Evolutionary conservation across 2,888 invertebrate genomes (phyloP), one percentile per base, ranked within the genome.

Genomic region (Drosophila koepferae): DNA sequence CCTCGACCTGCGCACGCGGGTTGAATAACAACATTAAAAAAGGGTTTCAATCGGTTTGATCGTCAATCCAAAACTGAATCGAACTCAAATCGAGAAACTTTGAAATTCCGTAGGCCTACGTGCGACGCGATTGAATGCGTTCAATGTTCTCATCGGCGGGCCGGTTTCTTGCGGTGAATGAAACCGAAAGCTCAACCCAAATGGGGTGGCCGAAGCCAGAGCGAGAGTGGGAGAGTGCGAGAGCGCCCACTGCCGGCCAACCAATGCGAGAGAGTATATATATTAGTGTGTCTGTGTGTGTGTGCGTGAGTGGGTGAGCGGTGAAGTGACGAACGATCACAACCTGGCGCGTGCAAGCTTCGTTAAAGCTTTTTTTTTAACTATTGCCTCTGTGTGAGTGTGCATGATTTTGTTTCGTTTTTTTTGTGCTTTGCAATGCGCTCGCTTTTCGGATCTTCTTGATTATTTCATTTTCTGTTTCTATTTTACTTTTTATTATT

Each of bases 91-190:
- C 54, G 51, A 55, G 44, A 46, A 59, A 68, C 51, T 63, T 48
- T 16, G 62, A 66, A 63, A 74, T 44, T 68, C 63, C 75, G 80
- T 73, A 72, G 87, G 85, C 84, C 79, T 84, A 81, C 89, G 89
- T 84, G 87, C 85, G 85, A 67, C 67, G 79, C 82, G 77, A 86
- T 84, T 63, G 77, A 89, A 81, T 84, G 90, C 88, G 86, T 77
- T 87, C 82, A 81, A 80, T 74, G 82, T 90, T 86, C 86, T 86
- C 89, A 82, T 38, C 85, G 66, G 62, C 87, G 66, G 78, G 69
- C 73, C 74, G 87, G 90, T 81, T 86, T 83, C 79, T 78, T 71
- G 66, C 77, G 67, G 81, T 89, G 72, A 89, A 83, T 81, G 89
- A 85, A 81, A 82, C 82, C 53, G 69, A 83, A 80, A 82, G 74